phyloP scores from a whole-genome alignment of 2,797 vertebrate genomes.

The Bradypodion pumilum region DNA sequence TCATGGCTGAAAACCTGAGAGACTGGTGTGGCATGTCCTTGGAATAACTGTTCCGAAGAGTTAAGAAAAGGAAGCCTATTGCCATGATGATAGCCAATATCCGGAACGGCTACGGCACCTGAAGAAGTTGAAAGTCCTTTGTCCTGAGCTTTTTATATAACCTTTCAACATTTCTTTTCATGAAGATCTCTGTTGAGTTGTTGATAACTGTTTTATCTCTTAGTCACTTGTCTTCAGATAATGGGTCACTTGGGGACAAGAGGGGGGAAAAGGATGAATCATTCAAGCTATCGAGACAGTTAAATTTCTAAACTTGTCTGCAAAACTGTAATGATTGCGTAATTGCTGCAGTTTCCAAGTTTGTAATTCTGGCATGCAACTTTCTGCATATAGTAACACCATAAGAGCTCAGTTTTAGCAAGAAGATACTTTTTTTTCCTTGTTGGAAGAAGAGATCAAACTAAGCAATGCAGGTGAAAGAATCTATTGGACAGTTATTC shows the following conservation, averaged over 20 bases:
- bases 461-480: conserved; percentile 51
- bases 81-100: too few species aligned
- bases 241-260: conserved; percentile 61
- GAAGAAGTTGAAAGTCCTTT: neutral
- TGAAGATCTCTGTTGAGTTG: neutral
- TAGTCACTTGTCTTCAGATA: conserved; percentile 61
- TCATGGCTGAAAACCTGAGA: too few species aligned
- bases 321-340: conserved; percentile 64
- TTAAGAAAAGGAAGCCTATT: too few species aligned
- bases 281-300: conserved; percentile 62
- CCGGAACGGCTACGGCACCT: too few species aligned
- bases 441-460: conserved; percentile 56
- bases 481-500: conserved; percentile 45
- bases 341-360: conserved; percentile 70
- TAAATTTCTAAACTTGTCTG: conserved; percentile 62
- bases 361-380: conserved; percentile 54
- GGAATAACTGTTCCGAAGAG: too few species aligned
- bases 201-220: conserved; percentile 21
- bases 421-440: conserved; percentile 47
- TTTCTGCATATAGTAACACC: conserved; percentile 62
- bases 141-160: neutral
- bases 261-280: conserved; percentile 67
- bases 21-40: too few species aligned
- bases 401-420: conserved; percentile 42
- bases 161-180: neutral